Evolutionary conservation across 2,113 vertebrate species (phyloP), one percentile per base, ranked within the genome.

Genomic region (Mormyrus iriodes): DNA sequence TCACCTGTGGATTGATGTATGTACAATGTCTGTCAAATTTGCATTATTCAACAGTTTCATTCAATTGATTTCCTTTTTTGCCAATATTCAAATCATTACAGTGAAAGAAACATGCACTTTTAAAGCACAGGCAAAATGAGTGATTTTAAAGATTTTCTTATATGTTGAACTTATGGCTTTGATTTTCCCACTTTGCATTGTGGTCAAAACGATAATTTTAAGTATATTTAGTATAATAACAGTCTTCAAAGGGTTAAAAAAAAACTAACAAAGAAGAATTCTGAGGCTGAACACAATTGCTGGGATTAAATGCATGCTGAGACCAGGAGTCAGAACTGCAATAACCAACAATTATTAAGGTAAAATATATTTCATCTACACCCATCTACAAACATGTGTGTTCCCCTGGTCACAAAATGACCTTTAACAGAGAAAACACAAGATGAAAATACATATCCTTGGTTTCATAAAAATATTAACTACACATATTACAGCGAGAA

Each of bases 161-260:
- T 65, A 85, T 46, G 27, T 90, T 88, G 85, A 83, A 88, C 92
- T 94, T 94, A 96, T 95, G 95, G 94, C 94, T 92, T 93, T 73
- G 82, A 90, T 91, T 65, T 90, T 90, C 84, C 79, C 31, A 86
- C 82, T 91, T 89, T 88, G 86, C 85, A 51, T 91, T 90, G 87
- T 89, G 90, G 79, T 69, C 53, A 61, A 52, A 46, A 85, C 15
- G 49, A 35, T 82, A 76, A 88, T 83, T 51, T 31, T 93, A 94
- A 82, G 93, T 95, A 95, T 93, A 94, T 94, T 93, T 89, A 94
- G 65, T 89, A 88, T 79, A 53, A 76, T 87, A 96, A 95, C 95
- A 95, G 95, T 96, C 94, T 91, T 88, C 52, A 46, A 86, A 86
- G 89, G 89, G 87, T 87, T 88, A 35, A 44, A 85, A 85, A 88